phyloP scores from a whole-genome alignment of 2,888 invertebrate species.

The Lepidocyrtoides sp. region DNA sequence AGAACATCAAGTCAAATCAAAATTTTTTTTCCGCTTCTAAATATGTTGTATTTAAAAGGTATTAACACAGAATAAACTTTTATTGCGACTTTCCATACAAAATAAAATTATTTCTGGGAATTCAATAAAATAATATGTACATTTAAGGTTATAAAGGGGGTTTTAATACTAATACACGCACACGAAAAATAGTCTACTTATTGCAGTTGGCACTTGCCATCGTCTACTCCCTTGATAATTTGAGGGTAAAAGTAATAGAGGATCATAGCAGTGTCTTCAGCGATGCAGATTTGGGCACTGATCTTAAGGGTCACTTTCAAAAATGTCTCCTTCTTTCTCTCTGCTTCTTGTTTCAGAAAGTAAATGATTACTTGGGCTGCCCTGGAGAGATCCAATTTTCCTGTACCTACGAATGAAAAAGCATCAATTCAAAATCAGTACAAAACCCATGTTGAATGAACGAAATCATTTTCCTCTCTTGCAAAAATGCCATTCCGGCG shows the following conservation, averaged over 20 bases:
- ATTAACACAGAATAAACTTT: slow-evolving; percentile 75
- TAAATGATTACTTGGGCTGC: slow-evolving; percentile 81
- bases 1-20: slow-evolving; percentile 17
- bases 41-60: slow-evolving; percentile 43
- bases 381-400: slow-evolving; percentile 81
- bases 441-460: neutral
- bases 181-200: slow-evolving; percentile 56
- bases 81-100: slow-evolving; percentile 72
- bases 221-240: slow-evolving; percentile 81
- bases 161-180: neutral
- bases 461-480: neutral
- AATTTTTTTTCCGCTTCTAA: neutral
- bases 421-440: neutral
- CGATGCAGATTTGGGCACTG: slow-evolving; percentile 80
- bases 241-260: slow-evolving; percentile 83
- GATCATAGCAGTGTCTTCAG: slow-evolving; percentile 80
- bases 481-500: neutral
- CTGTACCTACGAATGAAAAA: slow-evolving; percentile 72
- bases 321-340: slow-evolving; percentile 78
- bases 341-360: slow-evolving; percentile 81
- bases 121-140: slow-evolving; percentile 27
- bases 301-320: slow-evolving; percentile 82
- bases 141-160: slow-evolving; percentile 20
- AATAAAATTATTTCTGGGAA: slow-evolving; percentile 64
- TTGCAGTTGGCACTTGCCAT: slow-evolving; percentile 80